Base-by-base conservation (phyloP, 1,140 invertebrate genomes). In the Zaprionus capensis region DNA sequence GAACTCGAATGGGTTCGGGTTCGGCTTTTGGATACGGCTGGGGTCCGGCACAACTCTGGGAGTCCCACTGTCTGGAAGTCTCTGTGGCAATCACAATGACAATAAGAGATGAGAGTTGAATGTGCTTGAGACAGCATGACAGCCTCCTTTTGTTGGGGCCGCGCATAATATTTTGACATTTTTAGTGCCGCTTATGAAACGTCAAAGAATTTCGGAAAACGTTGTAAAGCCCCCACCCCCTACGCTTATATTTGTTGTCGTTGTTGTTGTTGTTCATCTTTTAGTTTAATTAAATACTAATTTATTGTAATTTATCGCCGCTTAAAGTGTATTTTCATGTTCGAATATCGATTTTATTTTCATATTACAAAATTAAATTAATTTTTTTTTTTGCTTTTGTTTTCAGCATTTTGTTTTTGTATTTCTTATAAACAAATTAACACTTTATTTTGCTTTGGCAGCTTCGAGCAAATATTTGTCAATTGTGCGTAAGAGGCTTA, bases 211-310 rank as follows among this genome's bases (percentile, higher is more conserved):
- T 81, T 87, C 68, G 69, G 64, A 51, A 51, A 51, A 51, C n/a
- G 46, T 14, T 22, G 22, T 51, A 22, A 22, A 24, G 11, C n/a
- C 41, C 36, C 4, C 4, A 15, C 36, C 36, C n/a, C 41, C n/a
- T 17, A 17, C 7, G 0, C 41, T 4, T 1, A 49, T 3, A 38
- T 38, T 38, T 41, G 14, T 31, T 34, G 2, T 34, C 9, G 31
- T 44, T 46, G 51, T 57, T 49, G 41, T 14, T 56, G 59, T 46
- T 38, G 41, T 71, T 49, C 53, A 51, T 56, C 71, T 91, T 80
- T 90, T 78, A 82, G 76, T 90, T 90, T 90, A 88, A 90, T 88
- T 88, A 88, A 88, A 88, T 90, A 81, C 81, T 80, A 90, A 88
- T 88, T 88, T 88, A 90, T 88, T 90, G 76, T 71, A 80, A 76